Evolutionary conservation across 2,888 invertebrate species (phyloP).

Genomic region (Euspilapteryx auroguttella): DNA sequence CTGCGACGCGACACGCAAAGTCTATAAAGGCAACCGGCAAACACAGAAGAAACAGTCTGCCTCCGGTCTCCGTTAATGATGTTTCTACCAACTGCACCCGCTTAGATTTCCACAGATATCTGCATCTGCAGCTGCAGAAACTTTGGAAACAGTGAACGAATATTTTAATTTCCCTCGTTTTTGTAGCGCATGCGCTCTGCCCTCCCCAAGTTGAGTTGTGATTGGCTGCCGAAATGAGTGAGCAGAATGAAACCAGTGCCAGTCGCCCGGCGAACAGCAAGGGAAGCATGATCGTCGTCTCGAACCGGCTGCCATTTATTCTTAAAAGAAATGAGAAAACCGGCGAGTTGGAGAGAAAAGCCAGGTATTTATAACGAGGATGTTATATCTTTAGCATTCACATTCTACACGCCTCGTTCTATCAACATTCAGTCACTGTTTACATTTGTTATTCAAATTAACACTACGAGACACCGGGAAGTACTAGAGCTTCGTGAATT

Average conservation of each 20-base stretch:
- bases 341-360: slow-evolving; percentile 74
- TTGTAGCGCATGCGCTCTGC: slow-evolving; percentile 23
- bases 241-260: slow-evolving; percentile 12
- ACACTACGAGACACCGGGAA: too few relatives aligned
- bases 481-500: too few relatives aligned
- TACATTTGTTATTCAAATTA: too few relatives aligned
- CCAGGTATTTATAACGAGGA: slow-evolving; percentile 65
- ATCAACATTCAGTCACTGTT: too few relatives aligned
- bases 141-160: slow-evolving; percentile 2
- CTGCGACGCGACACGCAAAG: slow-evolving; percentile 27
- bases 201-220: slow-evolving; percentile 18
- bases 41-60: slow-evolving; percentile 45
- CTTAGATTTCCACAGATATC: slow-evolving; percentile 17
- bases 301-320: slow-evolving; percentile 88
- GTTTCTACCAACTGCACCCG: slow-evolving; percentile 21
- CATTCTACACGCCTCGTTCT: too few relatives aligned
- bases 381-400: too few relatives aligned
- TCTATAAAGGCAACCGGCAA: slow-evolving; percentile 48
- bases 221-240: slow-evolving; percentile 48
- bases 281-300: slow-evolving; percentile 87
- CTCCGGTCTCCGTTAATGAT: slow-evolving; percentile 42
- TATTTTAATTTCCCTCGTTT: background rate
- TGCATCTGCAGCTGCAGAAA: background rate
- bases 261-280: slow-evolving; percentile 55
- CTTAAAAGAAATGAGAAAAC: slow-evolving; percentile 74